phyloP scores from a whole-genome alignment of 1,140 invertebrate species.

The Drosophila parabipectinata region DNA sequence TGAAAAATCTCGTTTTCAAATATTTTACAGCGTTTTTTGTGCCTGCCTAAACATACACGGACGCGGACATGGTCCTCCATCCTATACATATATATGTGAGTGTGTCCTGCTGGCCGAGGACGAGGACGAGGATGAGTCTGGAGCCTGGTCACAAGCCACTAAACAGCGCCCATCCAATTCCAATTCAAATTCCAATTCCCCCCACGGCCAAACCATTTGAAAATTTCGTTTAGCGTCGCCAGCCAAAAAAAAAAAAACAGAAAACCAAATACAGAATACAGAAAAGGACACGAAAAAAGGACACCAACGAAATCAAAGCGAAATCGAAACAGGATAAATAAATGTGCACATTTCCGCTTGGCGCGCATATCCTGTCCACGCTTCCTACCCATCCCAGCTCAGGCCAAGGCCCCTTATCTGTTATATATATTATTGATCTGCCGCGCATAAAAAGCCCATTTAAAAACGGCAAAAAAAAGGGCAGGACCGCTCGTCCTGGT shows the following conservation, averaged over 20 bases:
- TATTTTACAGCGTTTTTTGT: slow-evolving; percentile 81
- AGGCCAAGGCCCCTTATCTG: slow-evolving; percentile 31
- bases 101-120: neutral
- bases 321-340: slow-evolving; percentile 83
- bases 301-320: slow-evolving; percentile 65
- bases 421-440: slow-evolving; percentile 81
- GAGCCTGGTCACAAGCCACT: slow-evolving; percentile 59
- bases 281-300: slow-evolving; percentile 26
- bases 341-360: slow-evolving; percentile 81
- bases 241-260: slow-evolving; percentile 1
- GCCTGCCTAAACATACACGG: slow-evolving; percentile 58
- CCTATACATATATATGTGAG: neutral
- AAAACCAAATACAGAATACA: neutral
- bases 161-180: slow-evolving; percentile 46
- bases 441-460: slow-evolving; percentile 82
- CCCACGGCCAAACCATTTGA: slow-evolving; percentile 30
- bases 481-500: neutral
- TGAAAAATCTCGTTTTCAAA: slow-evolving; percentile 81
- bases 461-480: slow-evolving; percentile 58
- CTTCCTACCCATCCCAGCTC: slow-evolving; percentile 49
- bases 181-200: slow-evolving; percentile 2
- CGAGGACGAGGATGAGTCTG: neutral
- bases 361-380: slow-evolving; percentile 79
- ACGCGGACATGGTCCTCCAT: neutral
- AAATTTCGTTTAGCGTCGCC: slow-evolving; percentile 48